Percentiles rank a stretch among this genome's conserved stretches.
phyloP scores from a whole-genome alignment of 1,140 invertebrate species.

The Armadillidium nasatum region DNA sequence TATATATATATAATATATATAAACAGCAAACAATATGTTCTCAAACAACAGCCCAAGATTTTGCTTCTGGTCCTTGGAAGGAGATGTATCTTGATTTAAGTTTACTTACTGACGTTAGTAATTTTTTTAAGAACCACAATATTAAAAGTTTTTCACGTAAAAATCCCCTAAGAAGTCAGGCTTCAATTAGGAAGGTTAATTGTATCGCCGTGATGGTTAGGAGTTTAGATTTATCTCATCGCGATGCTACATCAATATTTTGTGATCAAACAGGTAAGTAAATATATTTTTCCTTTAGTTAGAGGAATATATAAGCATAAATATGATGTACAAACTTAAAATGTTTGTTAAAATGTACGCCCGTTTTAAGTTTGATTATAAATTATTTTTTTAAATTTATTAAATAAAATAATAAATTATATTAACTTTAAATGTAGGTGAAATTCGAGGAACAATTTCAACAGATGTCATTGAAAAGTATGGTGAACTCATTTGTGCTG shows the following conservation, averaged over 20 bases:
- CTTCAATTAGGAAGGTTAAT: conserved; percentile 26
- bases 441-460: conserved; percentile 28
- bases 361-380: too few relatives aligned
- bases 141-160: conserved; percentile 27
- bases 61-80: conserved; percentile 28
- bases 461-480: conserved; percentile 28
- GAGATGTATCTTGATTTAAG: conserved; percentile 31
- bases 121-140: conserved; percentile 20
- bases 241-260: conserved; percentile 23
- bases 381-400: too few relatives aligned
- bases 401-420: too few relatives aligned
- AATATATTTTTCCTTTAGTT: too few relatives aligned
- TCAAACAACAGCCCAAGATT: conserved; percentile 22
- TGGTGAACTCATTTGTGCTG: conserved; percentile 8
- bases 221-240: conserved; percentile 21
- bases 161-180: conserved; percentile 25
- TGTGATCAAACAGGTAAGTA: conserved; percentile 32
- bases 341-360: too few relatives aligned
- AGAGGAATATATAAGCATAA: too few relatives aligned
- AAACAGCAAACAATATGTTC: too few relatives aligned
- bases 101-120: not conserved
- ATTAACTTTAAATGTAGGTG: too few relatives aligned
- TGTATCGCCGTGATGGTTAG: conserved; percentile 32
- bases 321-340: too few relatives aligned
- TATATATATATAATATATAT: too few relatives aligned